Evolutionary conservation across 2,113 vertebrate species (phyloP), one percentile per base, ranked within the genome.

Genomic region (Pollachius pollachius): DNA sequence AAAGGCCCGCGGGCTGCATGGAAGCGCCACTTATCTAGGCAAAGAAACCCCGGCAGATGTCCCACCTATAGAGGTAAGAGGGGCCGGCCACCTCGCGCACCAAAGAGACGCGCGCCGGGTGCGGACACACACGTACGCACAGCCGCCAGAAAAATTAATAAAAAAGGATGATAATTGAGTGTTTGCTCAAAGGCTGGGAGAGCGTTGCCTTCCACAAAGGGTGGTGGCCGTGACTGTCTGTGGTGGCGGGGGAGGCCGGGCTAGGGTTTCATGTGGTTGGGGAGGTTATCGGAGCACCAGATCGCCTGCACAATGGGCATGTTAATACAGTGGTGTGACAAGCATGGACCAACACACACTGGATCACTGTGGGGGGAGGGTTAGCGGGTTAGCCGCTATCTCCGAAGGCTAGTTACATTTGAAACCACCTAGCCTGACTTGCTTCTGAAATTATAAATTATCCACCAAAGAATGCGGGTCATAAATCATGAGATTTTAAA

Each of bases 41-140:
- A 52, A 87, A 89, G 84, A 88, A 86, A 85, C 41, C 76, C 87
- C 88, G 73, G 90, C 83, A 87, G 89, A 88, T 88, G 76, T 83
- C 80, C 84, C 69, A 82, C 64, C 75, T 90, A 90, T 81, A 84
- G 80, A 93, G 81, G 83, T 60, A 65, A 23, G 62, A 88, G 89
- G 67, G 86, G 90, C 86, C 8, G 88, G 69, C 79, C 75, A 85
- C 73, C 74, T 73, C 41, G 69, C 79, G 37, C 66, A 79, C 72
- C 13, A 54, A 34, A 54, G 16, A 15, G 52, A 54, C 52, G 13
- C 12, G 9, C 65, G 65, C 77, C 67, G 78, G 82, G 76, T 82
- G 71, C 75, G 72, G 75, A 74, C 68, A 4, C 30, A 74, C 68
- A 4, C 30, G 30, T 34, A 57, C 71, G 82, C 70, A 82, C 67